phyloP scores from a whole-genome alignment of 2,113 vertebrate genomes.

The pig (Sus scrofa) region T2T-Sscrofa CM000812.6:23021001-23021500 shows the following conservation, averaged over 20 bases:
- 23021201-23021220: not conserved
- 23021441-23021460: not conserved
- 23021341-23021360: not conserved
- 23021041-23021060: not conserved
- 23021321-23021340: not conserved
- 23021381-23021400: not conserved
- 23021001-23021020: not conserved
- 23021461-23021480: not conserved
- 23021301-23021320: conserved; percentile 46
- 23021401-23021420: conserved; percentile 38
- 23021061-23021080: not conserved
- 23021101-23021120: not conserved
- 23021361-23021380: not conserved
- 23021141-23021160: not conserved
- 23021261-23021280: not conserved
- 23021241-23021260: not conserved
- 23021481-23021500: conserved; percentile 24
- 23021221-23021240: not conserved
- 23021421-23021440: conserved; percentile 7
- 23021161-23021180: not conserved
- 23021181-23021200: not conserved
- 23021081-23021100: not conserved
- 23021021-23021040: not conserved
- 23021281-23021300: not conserved
- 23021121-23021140: not conserved